Evolutionary conservation across 2,797 vertebrate species (phyloP).

Genomic region (Sebastes cheni): DNA sequence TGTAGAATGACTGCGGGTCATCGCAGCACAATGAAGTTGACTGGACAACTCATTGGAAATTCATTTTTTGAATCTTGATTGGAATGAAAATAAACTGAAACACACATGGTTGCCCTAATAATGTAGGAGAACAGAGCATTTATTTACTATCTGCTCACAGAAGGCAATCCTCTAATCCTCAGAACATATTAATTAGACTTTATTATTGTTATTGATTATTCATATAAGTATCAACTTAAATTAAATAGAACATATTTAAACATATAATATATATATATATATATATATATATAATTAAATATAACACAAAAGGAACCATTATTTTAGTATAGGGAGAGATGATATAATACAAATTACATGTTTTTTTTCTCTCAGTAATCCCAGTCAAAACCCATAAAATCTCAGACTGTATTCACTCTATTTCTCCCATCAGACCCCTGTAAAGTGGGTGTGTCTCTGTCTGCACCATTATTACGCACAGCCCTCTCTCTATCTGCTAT

Average conservation of each 20-base stretch:
- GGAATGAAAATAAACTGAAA: not conserved
- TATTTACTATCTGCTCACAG: not conserved
- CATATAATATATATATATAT: not conserved
- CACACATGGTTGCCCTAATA: not conserved
- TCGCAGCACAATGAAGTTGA: not conserved
- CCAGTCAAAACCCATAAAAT: not conserved
- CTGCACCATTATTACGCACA: slow-evolving; percentile 68
- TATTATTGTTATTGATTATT: not conserved
- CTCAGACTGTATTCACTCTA: not conserved
- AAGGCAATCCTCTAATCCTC: not conserved
- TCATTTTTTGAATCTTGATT: not conserved
- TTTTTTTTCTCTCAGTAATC: not conserved
- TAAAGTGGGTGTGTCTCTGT: slow-evolving; percentile 55
- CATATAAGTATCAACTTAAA: not conserved
- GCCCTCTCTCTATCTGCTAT: slow-evolving; percentile 42
- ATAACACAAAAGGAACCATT: not conserved
- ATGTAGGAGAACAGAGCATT: not conserved
- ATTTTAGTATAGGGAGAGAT: not conserved
- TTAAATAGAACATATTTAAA: not conserved
- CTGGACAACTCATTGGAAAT: not conserved
- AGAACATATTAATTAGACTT: not conserved
- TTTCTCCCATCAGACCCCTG: slow-evolving; percentile 29
- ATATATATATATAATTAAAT: not conserved
- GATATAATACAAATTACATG: not conserved
- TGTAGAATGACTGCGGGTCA: not conserved